Evolutionary conservation across 2,797 vertebrate genomes (phyloP), one percentile per base, ranked within the genome.

Genomic region (Sparus aurata): DNA sequence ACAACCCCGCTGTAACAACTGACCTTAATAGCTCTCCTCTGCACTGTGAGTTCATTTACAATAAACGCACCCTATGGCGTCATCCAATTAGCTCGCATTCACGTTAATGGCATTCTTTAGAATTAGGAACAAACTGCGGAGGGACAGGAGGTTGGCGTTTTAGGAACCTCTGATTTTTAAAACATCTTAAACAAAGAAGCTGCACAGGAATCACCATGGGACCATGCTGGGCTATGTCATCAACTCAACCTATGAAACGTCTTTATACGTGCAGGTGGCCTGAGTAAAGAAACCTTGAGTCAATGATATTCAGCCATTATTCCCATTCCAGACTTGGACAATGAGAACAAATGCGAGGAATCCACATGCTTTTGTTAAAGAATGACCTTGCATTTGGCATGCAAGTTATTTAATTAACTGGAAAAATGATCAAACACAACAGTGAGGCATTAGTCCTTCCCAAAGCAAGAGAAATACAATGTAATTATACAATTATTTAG

Each of bases 1-100:
- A 92, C 90, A 92, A 89, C 79, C 55, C 84, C 82, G 38, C 79
- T 65, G 72, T 87, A 91, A 91, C 89, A 85, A 91, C 82, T 82
- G 60, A 75, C 84, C 91, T 93, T 93, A 91, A 92, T 91, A 77
- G 88, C 89, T 84, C 84, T 90, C 30, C 46, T 80, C 90, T 91
- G 90, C 73, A 63, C 75, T 5, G 59, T 1, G 64, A 92, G 86
- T 94, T 93, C 78, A 89, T 93, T 92, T 93, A 92, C 80, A 86
- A 88, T 87, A 92, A 92, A 82, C 58, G 49, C 84, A 74, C 85
- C 85, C 88, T 55, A 82, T 73, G 70, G 90, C 52, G 69, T 55
- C 50, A 53, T 85, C 73, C 89, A 77, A 85, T 86, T 86, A 88
- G 75, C 72, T 13, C 85, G 70, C 75, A 25, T 83, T 88, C 85